Evolutionary conservation across 2,113 vertebrate species (phyloP).

Genomic region (Garra rufa): DNA sequence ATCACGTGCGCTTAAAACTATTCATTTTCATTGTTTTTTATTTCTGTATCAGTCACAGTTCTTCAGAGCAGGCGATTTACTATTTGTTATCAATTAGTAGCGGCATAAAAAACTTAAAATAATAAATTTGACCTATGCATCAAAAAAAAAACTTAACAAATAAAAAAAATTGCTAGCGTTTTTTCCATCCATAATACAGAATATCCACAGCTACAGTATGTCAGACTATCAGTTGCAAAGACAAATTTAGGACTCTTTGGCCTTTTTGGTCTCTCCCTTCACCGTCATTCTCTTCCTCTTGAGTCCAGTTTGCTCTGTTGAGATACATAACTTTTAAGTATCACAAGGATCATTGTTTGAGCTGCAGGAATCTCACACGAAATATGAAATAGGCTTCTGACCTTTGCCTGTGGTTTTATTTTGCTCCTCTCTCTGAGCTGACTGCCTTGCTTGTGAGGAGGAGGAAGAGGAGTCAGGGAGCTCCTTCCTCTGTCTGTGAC

Average conservation of each 20-base stretch:
- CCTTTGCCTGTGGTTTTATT: constrained; percentile 48
- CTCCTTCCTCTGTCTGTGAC: constrained; percentile 46
- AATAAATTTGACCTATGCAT: not conserved
- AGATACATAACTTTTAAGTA: constrained; percentile 40
- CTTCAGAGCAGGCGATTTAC: constrained; percentile 15
- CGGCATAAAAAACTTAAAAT: not conserved
- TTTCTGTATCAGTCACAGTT: not conserved
- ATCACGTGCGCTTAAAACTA: constrained; percentile 10
- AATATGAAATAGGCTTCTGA: constrained; percentile 17
- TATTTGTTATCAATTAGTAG: not conserved
- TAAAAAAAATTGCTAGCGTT: not conserved
- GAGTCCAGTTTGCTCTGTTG: constrained; percentile 54
- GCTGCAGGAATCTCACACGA: not conserved
- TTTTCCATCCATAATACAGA: constrained; percentile 6
- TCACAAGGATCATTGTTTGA: constrained; percentile 3
- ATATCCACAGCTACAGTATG: not conserved
- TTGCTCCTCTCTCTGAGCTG: constrained; percentile 45
- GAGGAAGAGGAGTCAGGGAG: constrained; percentile 54
- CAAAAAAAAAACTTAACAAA: not conserved
- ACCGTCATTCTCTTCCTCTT: constrained; percentile 58
- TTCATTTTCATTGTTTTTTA: not conserved
- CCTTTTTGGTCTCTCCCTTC: constrained; percentile 57
- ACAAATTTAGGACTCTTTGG: constrained; percentile 51
- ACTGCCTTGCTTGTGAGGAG: constrained; percentile 41
- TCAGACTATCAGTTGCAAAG: not conserved